phyloP scores from a whole-genome alignment of 2,888 invertebrate genomes.

The Drosophila cognata region DNA sequence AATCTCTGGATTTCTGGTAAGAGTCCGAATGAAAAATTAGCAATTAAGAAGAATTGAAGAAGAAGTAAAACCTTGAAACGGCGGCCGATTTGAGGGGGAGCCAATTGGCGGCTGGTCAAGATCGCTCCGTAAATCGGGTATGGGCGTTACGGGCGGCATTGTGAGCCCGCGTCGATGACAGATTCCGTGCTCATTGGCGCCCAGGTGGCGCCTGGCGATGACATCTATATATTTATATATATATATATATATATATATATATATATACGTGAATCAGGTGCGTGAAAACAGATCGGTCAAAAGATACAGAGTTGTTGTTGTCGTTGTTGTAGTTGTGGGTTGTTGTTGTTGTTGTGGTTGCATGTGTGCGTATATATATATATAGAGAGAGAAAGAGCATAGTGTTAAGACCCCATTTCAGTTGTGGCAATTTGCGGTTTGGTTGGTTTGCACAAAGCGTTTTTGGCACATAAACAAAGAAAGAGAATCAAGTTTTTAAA shows the following conservation, averaged over 20 bases:
- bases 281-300: slow-evolving; percentile 28
- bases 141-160: slow-evolving; percentile 92
- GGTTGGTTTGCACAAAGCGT: slow-evolving; percentile 57
- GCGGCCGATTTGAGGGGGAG: slow-evolving; percentile 84
- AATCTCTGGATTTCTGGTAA: slow-evolving; percentile 6
- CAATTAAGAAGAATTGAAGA: slow-evolving; percentile 49
- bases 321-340: slow-evolving; percentile 36
- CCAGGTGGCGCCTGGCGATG: slow-evolving; percentile 81
- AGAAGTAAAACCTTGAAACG: slow-evolving; percentile 84
- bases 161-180: slow-evolving; percentile 93
- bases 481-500: slow-evolving; percentile 62
- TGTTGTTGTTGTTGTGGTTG: slow-evolving; percentile 38
- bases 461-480: slow-evolving; percentile 72
- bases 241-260: slow-evolving; percentile 26
- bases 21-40: slow-evolving; percentile 19
- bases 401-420: slow-evolving; percentile 60
- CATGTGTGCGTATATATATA: slow-evolving; percentile 35
- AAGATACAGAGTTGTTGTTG: slow-evolving; percentile 30
- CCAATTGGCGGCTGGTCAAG: slow-evolving; percentile 83
- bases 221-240: slow-evolving; percentile 64
- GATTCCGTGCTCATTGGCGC: slow-evolving; percentile 93
- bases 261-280: slow-evolving; percentile 55
- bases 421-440: slow-evolving; percentile 39
- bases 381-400: slow-evolving; percentile 40
- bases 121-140: slow-evolving; percentile 92